phyloP scores from a whole-genome alignment of 2,113 vertebrate species.

The Melanostigma gelatinosum region DNA sequence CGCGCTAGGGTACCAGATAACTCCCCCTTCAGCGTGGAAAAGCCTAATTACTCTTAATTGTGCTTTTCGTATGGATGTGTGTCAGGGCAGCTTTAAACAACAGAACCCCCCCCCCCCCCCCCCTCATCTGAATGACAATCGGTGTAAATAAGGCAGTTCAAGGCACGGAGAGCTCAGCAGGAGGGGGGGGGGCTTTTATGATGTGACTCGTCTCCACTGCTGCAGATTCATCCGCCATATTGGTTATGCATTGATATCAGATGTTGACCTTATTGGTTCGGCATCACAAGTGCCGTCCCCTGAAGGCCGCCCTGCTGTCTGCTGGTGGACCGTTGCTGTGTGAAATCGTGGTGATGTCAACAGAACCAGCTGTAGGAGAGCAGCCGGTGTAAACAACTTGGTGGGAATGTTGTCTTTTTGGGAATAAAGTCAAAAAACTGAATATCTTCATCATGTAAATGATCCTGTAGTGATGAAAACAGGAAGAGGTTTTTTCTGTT shows the following conservation, averaged over 20 bases:
- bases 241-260: conserved; percentile 22
- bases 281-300: background rate
- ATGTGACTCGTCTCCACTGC: conserved; percentile 30
- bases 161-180: background rate
- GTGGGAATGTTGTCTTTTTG: too few species aligned
- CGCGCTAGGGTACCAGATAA: background rate
- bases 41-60: conserved; percentile 75
- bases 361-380: conserved; percentile 5
- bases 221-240: conserved; percentile 3
- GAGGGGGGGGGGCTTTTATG: conserved; percentile 27
- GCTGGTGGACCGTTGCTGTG: background rate
- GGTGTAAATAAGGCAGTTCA: conserved; percentile 71
- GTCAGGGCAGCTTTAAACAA: conserved; percentile 64
- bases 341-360: conserved; percentile 7
- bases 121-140: conserved; percentile 79
- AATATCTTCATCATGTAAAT: too few species aligned
- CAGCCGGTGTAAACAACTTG: background rate
- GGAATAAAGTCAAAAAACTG: too few species aligned
- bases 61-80: conserved; percentile 74
- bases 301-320: too few species aligned
- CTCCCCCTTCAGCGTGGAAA: conserved; percentile 39
- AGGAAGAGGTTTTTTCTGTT: too few species aligned
- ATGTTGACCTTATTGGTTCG: conserved; percentile 6
- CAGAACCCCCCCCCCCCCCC: conserved; percentile 37
- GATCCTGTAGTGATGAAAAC: too few species aligned